A percentile compares a stretch with the other conserved stretches of the same genome.
Evolutionary conservation across 2,113 vertebrate genomes (phyloP).

Genomic region (Orthonyx spaldingii): DNA sequence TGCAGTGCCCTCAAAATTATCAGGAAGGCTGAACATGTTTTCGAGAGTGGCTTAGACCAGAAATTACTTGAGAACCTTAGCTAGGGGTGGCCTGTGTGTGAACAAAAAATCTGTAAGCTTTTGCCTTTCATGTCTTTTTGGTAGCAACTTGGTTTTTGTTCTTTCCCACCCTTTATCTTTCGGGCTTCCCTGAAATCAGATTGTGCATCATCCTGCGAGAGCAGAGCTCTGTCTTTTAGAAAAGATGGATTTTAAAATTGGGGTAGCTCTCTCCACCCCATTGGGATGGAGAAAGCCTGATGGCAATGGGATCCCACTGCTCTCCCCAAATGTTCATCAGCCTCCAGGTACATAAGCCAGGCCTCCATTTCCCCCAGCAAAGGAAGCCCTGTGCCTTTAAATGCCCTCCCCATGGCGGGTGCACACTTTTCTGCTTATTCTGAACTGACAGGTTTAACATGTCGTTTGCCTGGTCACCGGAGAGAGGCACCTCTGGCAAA

Average conservation of each 20-base stretch:
- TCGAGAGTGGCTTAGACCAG: background rate
- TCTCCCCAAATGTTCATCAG: background rate
- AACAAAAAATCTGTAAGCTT: background rate
- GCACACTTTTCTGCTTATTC: constrained; percentile 54
- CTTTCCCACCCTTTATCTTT: background rate
- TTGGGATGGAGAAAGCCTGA: background rate
- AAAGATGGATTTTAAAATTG: background rate
- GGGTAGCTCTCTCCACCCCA: background rate
- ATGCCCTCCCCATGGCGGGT: background rate
- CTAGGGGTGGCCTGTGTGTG: background rate
- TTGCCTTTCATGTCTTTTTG: background rate
- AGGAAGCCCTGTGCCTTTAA: constrained; percentile 50
- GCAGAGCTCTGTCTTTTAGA: background rate
- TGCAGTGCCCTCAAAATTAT: background rate
- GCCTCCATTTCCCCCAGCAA: background rate
- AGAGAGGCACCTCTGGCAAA: constrained; percentile 63
- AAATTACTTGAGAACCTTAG: background rate
- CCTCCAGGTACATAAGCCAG: background rate
- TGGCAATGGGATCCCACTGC: rapidly evolving
- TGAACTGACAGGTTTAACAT: constrained; percentile 55
- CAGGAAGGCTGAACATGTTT: background rate
- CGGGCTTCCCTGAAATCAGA: background rate
- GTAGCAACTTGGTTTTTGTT: background rate
- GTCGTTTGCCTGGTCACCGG: constrained; percentile 49
- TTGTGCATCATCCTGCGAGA: background rate